These are phyloP conservation scores for Lysandra bellargus DNA, from an alignment of 2,888 invertebrate genomes.

Conservation along the genomic window DNA sequence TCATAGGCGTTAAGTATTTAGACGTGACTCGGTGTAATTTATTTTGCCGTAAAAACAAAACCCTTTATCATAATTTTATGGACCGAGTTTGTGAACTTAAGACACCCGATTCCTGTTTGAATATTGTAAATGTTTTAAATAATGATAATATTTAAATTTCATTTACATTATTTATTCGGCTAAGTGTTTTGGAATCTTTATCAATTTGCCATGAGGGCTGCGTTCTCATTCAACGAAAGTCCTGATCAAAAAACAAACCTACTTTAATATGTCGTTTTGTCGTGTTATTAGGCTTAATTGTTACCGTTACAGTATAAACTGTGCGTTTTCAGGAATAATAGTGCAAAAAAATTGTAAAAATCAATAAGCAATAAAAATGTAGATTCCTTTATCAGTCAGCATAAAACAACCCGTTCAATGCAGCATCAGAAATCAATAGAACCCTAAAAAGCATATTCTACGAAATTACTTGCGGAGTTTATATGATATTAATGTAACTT, in stretches of 20 bases:
- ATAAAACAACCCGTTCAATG: slow-evolving; percentile 30
- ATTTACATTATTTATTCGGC: slow-evolving; percentile 24
- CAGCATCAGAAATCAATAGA: slow-evolving; percentile 14
- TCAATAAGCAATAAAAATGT: background rate
- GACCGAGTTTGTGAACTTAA: slow-evolving; percentile 62
- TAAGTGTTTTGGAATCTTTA: slow-evolving; percentile 33
- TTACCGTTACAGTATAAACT: background rate
- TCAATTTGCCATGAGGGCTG: background rate
- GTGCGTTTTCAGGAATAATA: background rate
- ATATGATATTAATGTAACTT: slow-evolving; percentile 48
- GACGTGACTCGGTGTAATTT: slow-evolving; percentile 61
- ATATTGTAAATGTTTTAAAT: slow-evolving; percentile 60
- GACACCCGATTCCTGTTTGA: slow-evolving; percentile 64
- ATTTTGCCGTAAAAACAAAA: slow-evolving; percentile 68
- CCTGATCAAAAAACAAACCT: background rate
- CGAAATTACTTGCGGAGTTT: slow-evolving; percentile 36
- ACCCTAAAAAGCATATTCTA: slow-evolving; percentile 22
- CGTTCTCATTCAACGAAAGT: background rate
- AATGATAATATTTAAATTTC: slow-evolving; percentile 49
- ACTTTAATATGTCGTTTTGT: background rate
- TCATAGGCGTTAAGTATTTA: slow-evolving; percentile 58
- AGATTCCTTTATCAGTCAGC: background rate
- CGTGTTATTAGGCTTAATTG: background rate
- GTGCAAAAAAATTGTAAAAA: background rate
- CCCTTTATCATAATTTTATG: slow-evolving; percentile 75